Conservation (phyloP, 37 sponge, comb jelly and placozoan species). For the Eunapius fragilis region DNA sequence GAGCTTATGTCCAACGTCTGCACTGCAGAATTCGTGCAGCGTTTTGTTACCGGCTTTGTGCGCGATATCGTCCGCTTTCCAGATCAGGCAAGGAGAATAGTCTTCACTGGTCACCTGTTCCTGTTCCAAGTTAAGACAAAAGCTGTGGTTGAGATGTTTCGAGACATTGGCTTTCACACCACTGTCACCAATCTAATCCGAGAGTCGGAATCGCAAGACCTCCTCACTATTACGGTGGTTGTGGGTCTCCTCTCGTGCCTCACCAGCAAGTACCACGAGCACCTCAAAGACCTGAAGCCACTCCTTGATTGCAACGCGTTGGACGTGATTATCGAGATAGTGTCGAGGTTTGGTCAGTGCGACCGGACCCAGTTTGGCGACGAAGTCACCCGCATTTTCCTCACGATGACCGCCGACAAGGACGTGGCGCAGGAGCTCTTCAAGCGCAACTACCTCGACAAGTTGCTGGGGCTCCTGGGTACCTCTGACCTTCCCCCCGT, state of each 20-base stretch:
- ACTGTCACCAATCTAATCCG: conserved; percentile 23
- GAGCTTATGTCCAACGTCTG: conserved; percentile 8
- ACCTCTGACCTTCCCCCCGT: conserved; percentile 1
- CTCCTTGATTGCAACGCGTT: conserved; percentile 20
- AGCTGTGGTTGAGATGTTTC: conserved; percentile 16
- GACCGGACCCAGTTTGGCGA: conserved; percentile 41
- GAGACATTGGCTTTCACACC: conserved; percentile 33
- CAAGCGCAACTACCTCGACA: conserved; percentile 36
- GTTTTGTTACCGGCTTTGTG: conserved; percentile 16
- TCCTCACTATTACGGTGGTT: background rate
- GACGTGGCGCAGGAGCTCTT: conserved; percentile 58
- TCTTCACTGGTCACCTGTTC: conserved; percentile 38
- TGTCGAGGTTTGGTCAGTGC: background rate
- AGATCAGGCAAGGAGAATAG: conserved; percentile 8
- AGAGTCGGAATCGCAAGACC: conserved; percentile 1
- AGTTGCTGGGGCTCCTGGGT: conserved; percentile 26
- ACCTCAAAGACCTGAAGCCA: conserved; percentile 28
- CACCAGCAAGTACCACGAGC: conserved; percentile 31
- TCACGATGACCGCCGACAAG: conserved; percentile 75
- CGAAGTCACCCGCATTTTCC: conserved; percentile 63
- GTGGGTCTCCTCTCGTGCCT: conserved; percentile 40
- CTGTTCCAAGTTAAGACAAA: conserved; percentile 37
- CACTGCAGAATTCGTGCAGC: conserved; percentile 39
- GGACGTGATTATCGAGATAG: conserved; percentile 17
- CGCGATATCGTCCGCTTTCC: conserved; percentile 32